Conservation (phyloP, 2,797 vertebrate species). For the Enteromius paludinosus region DNA sequence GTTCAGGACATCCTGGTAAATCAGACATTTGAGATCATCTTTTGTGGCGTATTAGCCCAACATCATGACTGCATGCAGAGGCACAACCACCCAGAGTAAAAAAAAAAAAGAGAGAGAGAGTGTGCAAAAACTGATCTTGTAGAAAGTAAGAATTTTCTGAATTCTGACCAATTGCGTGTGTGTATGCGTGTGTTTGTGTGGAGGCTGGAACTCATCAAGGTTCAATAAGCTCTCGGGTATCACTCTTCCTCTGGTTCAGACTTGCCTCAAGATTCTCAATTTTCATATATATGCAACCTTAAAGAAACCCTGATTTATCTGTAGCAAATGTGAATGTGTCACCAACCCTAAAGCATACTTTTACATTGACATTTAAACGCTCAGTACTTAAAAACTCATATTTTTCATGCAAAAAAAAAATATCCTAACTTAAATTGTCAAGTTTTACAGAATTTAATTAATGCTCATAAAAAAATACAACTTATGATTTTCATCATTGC, state of each 20-base stretch:
- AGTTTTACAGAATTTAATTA: neutral
- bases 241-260: neutral
- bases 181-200: neutral
- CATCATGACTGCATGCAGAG: neutral
- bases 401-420: no score
- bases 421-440: neutral
- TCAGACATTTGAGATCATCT: conserved; percentile 18
- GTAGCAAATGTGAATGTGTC: neutral
- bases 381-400: no score
- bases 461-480: neutral
- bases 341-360: neutral
- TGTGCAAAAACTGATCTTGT: neutral
- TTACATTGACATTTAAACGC: neutral
- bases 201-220: neutral
- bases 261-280: conserved; percentile 19
- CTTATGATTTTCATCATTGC: neutral
- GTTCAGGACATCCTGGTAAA: neutral
- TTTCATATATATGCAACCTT: conserved; percentile 7
- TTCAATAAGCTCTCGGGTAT: conserved; percentile 18
- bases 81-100: neutral
- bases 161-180: neutral
- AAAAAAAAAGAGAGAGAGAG: no score
- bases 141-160: neutral
- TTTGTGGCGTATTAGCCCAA: neutral
- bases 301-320: neutral